Conservation (phyloP, 2,113 vertebrate genomes). For the Gnathonemus echidnorhynchus region DNA sequence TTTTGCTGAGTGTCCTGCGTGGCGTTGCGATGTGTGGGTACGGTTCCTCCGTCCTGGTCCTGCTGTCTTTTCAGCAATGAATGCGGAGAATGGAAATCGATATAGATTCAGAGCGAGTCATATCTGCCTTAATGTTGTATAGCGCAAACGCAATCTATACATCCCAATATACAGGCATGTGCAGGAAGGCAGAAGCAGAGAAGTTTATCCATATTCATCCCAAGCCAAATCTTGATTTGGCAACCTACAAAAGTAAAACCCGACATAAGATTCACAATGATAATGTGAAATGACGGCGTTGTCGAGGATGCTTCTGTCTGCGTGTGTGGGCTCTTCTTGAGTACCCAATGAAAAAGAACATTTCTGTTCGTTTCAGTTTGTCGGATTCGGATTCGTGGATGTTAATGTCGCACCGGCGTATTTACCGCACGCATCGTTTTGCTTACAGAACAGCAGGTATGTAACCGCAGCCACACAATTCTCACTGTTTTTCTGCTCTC, state of each 20-base stretch:
- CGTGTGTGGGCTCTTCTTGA: neutral
- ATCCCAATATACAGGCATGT: slow-evolving; percentile 48
- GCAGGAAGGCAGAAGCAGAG: neutral
- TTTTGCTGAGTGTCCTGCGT: slow-evolving; percentile 36
- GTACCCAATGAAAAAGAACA: neutral
- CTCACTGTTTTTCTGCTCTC: slow-evolving; percentile 47
- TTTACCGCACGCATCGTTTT: slow-evolving; percentile 52
- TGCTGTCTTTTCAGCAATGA: slow-evolving; percentile 50
- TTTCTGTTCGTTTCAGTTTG: neutral
- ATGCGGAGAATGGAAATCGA: slow-evolving; percentile 59
- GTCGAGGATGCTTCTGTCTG: neutral
- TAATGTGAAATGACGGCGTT: neutral
- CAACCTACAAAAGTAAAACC: neutral
- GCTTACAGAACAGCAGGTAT: slow-evolving; percentile 53
- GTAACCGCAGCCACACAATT: slow-evolving; percentile 60
- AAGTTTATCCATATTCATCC: neutral
- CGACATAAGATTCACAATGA: neutral
- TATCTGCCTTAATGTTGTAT: slow-evolving; percentile 60
- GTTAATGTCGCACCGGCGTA: slow-evolving; percentile 34
- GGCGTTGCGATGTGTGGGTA: slow-evolving; percentile 29
- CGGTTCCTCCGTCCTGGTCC: slow-evolving; percentile 43
- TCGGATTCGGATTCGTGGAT: neutral
- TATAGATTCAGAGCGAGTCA: slow-evolving; percentile 60
- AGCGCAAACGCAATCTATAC: slow-evolving; percentile 47
- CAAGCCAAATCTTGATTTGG: neutral